Evolutionary conservation across 2,888 invertebrate genomes (phyloP).

Genomic region (Andrena hattorfiana): DNA sequence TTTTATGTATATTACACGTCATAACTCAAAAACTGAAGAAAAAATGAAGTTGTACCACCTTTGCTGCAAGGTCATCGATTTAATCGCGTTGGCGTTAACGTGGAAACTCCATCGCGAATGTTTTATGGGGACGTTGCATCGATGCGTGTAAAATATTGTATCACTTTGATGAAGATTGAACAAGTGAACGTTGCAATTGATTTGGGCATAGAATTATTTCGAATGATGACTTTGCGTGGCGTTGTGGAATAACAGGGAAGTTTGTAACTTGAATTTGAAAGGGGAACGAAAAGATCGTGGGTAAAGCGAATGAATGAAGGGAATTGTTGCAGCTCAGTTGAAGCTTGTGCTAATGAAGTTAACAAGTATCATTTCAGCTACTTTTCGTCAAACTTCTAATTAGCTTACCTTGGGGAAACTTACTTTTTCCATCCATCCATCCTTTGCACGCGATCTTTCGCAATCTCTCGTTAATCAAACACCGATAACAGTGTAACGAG

Average conservation of each 20-base stretch:
- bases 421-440: conserved; percentile 32
- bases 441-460: conserved; percentile 21
- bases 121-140: not conserved
- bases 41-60: not conserved
- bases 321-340: conserved; percentile 21
- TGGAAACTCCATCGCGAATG: not conserved
- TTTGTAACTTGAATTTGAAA: not conserved
- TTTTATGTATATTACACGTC: not conserved
- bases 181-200: not conserved
- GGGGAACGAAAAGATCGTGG: not conserved
- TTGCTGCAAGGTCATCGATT: too few species aligned
- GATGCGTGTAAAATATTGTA: not conserved
- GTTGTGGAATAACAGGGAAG: not conserved
- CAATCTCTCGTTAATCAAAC: conserved; percentile 59
- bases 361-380: conserved; percentile 47
- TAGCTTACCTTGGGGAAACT: conserved; percentile 41
- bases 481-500: conserved; percentile 26
- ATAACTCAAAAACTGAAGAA: too few species aligned
- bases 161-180: not conserved
- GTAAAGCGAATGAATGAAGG: conserved; percentile 19
- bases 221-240: not conserved
- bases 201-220: not conserved
- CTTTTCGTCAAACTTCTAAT: conserved; percentile 44
- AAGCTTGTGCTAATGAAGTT: conserved; percentile 36
- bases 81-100: not conserved